A percentile compares a stretch with the other conserved stretches of the same genome.
These are phyloP conservation scores for Lepus europaeus DNA, from an alignment of 2,113 vertebrate genomes.

Conservation along the genomic window DNA sequence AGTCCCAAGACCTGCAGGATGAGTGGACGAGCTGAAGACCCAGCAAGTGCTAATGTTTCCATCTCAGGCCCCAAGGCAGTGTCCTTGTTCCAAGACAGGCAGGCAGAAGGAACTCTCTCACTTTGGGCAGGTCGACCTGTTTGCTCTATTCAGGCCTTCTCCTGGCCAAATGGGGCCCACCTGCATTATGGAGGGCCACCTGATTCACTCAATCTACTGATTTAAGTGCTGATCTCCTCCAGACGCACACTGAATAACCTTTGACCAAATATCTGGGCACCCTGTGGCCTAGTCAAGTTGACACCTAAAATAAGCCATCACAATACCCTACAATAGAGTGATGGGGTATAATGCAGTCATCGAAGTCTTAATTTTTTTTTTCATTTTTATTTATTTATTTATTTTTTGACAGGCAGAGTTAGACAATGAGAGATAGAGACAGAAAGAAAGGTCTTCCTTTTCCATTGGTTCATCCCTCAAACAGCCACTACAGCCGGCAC, in stretches of 20 bases:
- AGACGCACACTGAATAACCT: neutral
- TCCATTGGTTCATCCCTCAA: too few species aligned
- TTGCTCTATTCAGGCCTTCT: neutral
- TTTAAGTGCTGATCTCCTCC: neutral
- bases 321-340: neutral
- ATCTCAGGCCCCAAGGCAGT: neutral
- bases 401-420: too few species aligned
- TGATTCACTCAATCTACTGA: neutral
- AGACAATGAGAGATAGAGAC: too few species aligned
- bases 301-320: neutral
- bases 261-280: constrained; percentile 14
- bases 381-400: too few species aligned
- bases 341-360: neutral
- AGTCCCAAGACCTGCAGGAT: neutral
- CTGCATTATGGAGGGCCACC: neutral
- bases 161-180: neutral
- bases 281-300: neutral
- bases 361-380: too few species aligned
- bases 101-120: neutral
- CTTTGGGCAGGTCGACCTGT: neutral
- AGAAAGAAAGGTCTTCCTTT: too few species aligned
- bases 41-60: neutral
- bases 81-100: neutral
- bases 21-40: neutral
- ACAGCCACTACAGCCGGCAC: too few species aligned